A percentile compares a stretch with the other conserved stretches of the same genome.
These are phyloP conservation scores for Fulmarus glacialis DNA, from an alignment of 2,113 vertebrate species.

Conservation along the genomic window DNA sequence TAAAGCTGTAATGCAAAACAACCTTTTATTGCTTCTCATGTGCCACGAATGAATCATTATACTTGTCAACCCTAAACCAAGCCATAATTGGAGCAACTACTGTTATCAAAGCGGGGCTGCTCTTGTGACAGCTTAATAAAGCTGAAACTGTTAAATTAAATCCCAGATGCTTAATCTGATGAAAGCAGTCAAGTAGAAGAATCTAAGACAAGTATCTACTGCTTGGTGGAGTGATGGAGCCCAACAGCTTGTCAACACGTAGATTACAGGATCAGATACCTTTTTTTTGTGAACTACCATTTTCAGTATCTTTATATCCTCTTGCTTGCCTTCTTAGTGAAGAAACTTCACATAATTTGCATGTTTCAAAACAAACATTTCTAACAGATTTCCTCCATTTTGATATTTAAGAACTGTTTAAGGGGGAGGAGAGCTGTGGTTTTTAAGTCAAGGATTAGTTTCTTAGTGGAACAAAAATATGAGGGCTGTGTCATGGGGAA, in stretches of 20 bases:
- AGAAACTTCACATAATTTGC: background rate
- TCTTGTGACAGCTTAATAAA: constrained; percentile 86
- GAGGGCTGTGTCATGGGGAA: background rate
- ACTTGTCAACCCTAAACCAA: constrained; percentile 84
- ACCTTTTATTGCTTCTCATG: constrained; percentile 78
- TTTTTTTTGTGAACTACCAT: background rate
- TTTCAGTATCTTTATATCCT: constrained; percentile 13
- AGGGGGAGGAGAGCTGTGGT: background rate
- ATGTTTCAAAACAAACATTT: constrained; percentile 37
- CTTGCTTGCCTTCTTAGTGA: background rate
- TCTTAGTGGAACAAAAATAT: background rate
- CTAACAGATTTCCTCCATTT: background rate
- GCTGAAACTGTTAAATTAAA: constrained; percentile 85
- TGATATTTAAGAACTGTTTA: background rate
- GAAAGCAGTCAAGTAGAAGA: constrained; percentile 70
- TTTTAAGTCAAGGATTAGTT: background rate
- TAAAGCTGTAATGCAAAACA: constrained; percentile 81
- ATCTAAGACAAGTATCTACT: constrained; percentile 62
- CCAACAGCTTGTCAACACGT: constrained; percentile 62
- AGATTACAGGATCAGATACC: constrained; percentile 47
- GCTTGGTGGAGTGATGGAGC: constrained; percentile 51
- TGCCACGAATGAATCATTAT: constrained; percentile 80
- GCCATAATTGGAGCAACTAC: constrained; percentile 83
- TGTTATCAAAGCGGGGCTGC: constrained; percentile 75
- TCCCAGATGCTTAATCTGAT: constrained; percentile 80